Base-by-base conservation (phyloP, 2,113 vertebrate genomes). In the Polypterus senegalus region DNA sequence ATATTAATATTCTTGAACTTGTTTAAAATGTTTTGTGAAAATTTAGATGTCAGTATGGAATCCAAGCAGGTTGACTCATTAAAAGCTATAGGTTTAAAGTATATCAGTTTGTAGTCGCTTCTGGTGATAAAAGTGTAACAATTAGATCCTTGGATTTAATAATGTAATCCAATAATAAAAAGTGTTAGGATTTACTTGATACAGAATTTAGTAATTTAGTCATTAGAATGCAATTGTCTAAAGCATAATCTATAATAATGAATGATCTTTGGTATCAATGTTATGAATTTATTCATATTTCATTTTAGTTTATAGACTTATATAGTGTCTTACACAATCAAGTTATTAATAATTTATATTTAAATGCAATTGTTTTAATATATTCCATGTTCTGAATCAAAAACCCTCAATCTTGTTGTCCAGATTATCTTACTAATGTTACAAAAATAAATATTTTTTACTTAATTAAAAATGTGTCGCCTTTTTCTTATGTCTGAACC, bases 401-500 rank as follows among this genome's bases (percentile, higher is more conserved):
- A 70, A 71, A 75, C 71, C 72, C 27, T 27, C 27, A 74, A 73
- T 81, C 73, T 83, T 81, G 79, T 77, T 72, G 70, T 67, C 74
- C 27, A 70, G 77, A 78, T 66, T 74, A 72, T 81, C 54, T 55
- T 55, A 55, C 80, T 72, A 71, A 79, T 75, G 76, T 73, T 81
- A 76, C 83, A 84, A 81, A 27, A 86, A 81, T 80, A 83, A 78
- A 76, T 59, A 65, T 81, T 83, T 86, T 88, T 63, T 85, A 88
- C 73, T 73, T 76, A 79, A 59, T 70, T 62, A 49, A 9, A 7
- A 44, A 27, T 27, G 27, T 27, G 27, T 27, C 27, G 2, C 27
- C 27, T 27, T 27, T 27, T 27, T 1, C 27, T 27, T 27, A 27
- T 27, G 27, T 27, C 27, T 27, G 27, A 27, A 27, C 2, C 27